Base-by-base conservation (phyloP, 2,797 vertebrate genomes). In the Tenualosa ilisha region DNA sequence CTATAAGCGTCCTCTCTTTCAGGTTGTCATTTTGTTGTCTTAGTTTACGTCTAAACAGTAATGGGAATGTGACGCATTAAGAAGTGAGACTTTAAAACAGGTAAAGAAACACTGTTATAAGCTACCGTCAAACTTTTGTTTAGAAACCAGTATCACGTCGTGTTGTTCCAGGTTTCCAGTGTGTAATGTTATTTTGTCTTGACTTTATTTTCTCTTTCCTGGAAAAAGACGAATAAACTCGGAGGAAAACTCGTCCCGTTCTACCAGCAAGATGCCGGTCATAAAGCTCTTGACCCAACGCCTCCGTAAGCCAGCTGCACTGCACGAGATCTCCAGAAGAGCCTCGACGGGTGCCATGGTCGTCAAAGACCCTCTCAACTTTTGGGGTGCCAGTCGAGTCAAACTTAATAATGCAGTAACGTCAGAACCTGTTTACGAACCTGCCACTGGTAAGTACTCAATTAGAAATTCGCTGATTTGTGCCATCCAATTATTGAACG, bases 321-420 rank as follows among this genome's bases (percentile, higher is more conserved):
- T 17, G 15, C 72, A 79, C 20, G 17, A 37, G 40, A 79, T 79
- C 40, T 95, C 91, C 86, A 93, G 95, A 83, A 89, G 87, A n/a
- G 37, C 92, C 61, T 94, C 93, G 40, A 96, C 97, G 0, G 97
- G 97, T 11, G 94, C 93, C 1, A 81, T 94, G 86, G 84, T 91
- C 6, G 79, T 96, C 82, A 93, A 91, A 1, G 94, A 91, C 40
- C 96, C 97, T n/a, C 96, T 99, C 65, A 99, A 98, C 92, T 99
- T 96, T 93, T 97, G 97, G 91, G 93, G 88, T 8, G 98, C 97
- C 0, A 86, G 84, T 84, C 95, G 97, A 86, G 91, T 95, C 85
- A 89, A 92, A 1, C 94, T 95, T 1, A 81, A 26, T 0, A 95
- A 94, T 49, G 90, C 91, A 22, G 84, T 91, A 1, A 93, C 87